These are phyloP conservation scores for Spodoptera littoralis DNA, from an alignment of 2,888 invertebrate genomes.

Conservation along the genomic window DNA sequence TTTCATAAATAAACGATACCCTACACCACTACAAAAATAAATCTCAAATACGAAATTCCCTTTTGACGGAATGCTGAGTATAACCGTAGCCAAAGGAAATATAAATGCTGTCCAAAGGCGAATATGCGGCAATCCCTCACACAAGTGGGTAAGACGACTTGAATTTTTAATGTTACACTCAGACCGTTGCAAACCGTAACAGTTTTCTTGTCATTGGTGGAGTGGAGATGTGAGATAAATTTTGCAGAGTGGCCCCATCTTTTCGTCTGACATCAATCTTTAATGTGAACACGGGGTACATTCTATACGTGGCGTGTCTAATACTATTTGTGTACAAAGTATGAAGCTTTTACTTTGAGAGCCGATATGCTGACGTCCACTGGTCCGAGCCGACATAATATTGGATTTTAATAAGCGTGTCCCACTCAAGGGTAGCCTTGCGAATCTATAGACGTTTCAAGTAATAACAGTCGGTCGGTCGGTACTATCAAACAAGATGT, in stretches of 20 bases:
- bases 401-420: constrained; percentile 52
- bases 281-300: constrained; percentile 85
- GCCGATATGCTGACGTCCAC: constrained; percentile 52
- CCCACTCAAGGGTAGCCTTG: constrained; percentile 22
- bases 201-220: constrained; percentile 89
- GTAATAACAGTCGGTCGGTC: constrained; percentile 44
- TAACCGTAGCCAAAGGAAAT: constrained; percentile 84
- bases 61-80: constrained; percentile 72
- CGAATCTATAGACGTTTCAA: constrained; percentile 9
- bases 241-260: constrained; percentile 89
- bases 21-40: constrained; percentile 60
- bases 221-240: constrained; percentile 89
- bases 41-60: constrained; percentile 68
- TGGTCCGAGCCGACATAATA: constrained; percentile 52
- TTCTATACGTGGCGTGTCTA: constrained; percentile 86
- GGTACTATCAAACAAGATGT: constrained; percentile 65
- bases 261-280: constrained; percentile 88
- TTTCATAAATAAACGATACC: constrained; percentile 53
- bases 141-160: constrained; percentile 88
- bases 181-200: constrained; percentile 89
- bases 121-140: constrained; percentile 88
- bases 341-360: constrained; percentile 71
- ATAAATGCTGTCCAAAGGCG: constrained; percentile 88
- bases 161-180: constrained; percentile 89
- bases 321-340: constrained; percentile 80